A percentile compares a stretch with the other conserved stretches of the same genome.
phyloP scores from a whole-genome alignment of 64 coral and sea anemone species.

The Montipora cactus region DNA sequence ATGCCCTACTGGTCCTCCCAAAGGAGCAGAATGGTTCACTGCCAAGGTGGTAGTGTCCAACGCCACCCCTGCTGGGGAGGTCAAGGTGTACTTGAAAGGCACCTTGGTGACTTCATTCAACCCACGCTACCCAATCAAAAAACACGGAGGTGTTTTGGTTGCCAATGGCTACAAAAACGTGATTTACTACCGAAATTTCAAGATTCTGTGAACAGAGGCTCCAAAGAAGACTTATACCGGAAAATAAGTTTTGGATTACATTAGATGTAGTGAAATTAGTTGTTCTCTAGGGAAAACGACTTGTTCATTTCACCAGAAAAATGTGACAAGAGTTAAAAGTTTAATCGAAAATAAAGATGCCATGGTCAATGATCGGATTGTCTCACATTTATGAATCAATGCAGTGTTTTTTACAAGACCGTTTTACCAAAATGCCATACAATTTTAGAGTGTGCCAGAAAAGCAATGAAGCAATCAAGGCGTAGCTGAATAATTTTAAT shows the following conservation, averaged over 20 bases:
- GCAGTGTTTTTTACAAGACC: background rate
- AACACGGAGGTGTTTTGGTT: slow-evolving; percentile 52
- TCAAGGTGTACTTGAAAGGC: slow-evolving; percentile 16
- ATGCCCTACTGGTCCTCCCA: slow-evolving; percentile 63
- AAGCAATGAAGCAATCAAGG: too few species aligned
- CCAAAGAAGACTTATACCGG: background rate
- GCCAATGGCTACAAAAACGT: slow-evolving; percentile 62
- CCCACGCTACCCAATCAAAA: slow-evolving; percentile 43
- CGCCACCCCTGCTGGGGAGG: slow-evolving; percentile 11
- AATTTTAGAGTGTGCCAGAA: too few species aligned
- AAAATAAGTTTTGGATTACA: background rate
- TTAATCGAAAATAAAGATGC: background rate
- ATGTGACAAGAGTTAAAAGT: background rate
- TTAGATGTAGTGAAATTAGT: too few species aligned
- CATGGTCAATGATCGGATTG: background rate
- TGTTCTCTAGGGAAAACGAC: too few species aligned
- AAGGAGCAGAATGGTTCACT: slow-evolving; percentile 55
- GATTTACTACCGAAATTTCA: slow-evolving; percentile 42
- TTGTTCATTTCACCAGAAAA: too few species aligned
- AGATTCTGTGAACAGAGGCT: background rate
- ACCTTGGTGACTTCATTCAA: slow-evolving; percentile 28
- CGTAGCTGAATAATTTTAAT: too few species aligned
- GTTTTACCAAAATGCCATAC: background rate
- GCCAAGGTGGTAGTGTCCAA: slow-evolving; percentile 31
- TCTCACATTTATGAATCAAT: background rate